phyloP scores from a whole-genome alignment of 2,113 vertebrate species.

The Hiodon tergisus region DNA sequence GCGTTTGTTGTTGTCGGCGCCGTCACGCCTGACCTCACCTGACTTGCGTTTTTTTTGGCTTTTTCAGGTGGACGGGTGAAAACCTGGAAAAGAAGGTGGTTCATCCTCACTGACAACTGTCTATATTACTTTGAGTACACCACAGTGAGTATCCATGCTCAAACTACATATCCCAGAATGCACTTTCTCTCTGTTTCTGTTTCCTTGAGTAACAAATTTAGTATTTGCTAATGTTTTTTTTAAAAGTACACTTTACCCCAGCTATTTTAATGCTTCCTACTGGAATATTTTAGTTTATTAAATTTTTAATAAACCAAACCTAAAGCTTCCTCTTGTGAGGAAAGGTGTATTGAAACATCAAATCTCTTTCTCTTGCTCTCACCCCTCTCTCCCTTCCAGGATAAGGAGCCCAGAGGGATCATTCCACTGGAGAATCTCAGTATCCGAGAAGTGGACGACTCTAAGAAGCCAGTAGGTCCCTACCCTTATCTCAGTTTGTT shows the following conservation, averaged over 20 bases:
- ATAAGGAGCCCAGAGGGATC: conserved; percentile 94
- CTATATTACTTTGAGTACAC: conserved; percentile 98
- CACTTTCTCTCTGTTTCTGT: not conserved
- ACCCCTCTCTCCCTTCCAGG: conserved; percentile 56
- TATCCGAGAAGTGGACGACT: conserved; percentile 90
- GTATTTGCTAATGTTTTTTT: too few relatives aligned
- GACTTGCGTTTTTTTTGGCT: conserved; percentile 44
- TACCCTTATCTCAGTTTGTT: not conserved
- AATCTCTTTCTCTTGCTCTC: not conserved
- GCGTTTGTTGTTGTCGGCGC: not conserved
- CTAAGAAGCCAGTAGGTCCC: conserved; percentile 83
- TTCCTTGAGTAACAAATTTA: not conserved
- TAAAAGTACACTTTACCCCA: not conserved
- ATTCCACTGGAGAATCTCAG: conserved; percentile 95
- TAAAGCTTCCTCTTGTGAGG: too few relatives aligned
- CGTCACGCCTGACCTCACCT: conserved; percentile 36
- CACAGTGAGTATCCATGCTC: conserved; percentile 68
- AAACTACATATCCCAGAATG: conserved; percentile 7
- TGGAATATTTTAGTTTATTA: not conserved
- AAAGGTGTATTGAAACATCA: too few relatives aligned
- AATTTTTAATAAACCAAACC: too few relatives aligned
- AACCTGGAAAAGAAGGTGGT: conserved; percentile 97
- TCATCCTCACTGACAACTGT: conserved; percentile 96
- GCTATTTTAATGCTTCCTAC: not conserved
- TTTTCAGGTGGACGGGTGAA: conserved; percentile 87